Evolutionary conservation across 2,113 vertebrate genomes (phyloP), one percentile per base, ranked within the genome.

Genomic region (Sterrhoptilus dennistouni): DNA sequence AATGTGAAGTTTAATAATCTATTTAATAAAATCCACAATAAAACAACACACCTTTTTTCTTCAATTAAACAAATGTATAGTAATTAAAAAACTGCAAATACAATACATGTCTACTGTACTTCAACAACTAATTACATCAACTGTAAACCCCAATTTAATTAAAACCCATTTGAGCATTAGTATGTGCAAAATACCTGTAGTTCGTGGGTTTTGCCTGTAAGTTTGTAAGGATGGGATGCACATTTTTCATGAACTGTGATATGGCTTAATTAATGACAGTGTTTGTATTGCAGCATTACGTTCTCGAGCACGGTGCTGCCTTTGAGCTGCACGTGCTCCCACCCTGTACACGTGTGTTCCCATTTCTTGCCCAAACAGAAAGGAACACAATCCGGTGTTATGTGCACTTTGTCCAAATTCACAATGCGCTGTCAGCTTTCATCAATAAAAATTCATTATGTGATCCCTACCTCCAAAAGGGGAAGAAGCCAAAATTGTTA

Each of bases 11-110:
- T 97, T 96, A 96, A 96, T 87, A 96, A 97, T 42, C 70, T 61
- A 94, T 97, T 97, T 97, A 97, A 98, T 97, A 98, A 98, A 98
- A 97, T 92, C 96, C 97, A 97, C 97, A 91, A 86, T 90, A 98
- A 97, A 98, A 95, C 96, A 95, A 94, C 93, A 96, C 92, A 94
- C 59, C 66, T 96, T 94, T 97, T 96, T 97, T 94, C 83, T 93
- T 97, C 95, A 97, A 95, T 96, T 97, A 97, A 98, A 98, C 97
- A 98, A 98, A 97, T 54, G 68, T 94, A 95, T 97, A 98, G 96
- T 95, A 98, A 95, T 97, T 97, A 82, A 97, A 97, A 98, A 97
- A 91, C 76, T 96, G 78, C 95, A 97, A 97, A 97, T 97, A 98
- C 96, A 97, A 96, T 97, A 98, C 96, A 89, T 65, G 12, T 93